Evolutionary conservation across 2,113 vertebrate species (phyloP).

Genomic region (Phrynosoma platyrhinos): DNA sequence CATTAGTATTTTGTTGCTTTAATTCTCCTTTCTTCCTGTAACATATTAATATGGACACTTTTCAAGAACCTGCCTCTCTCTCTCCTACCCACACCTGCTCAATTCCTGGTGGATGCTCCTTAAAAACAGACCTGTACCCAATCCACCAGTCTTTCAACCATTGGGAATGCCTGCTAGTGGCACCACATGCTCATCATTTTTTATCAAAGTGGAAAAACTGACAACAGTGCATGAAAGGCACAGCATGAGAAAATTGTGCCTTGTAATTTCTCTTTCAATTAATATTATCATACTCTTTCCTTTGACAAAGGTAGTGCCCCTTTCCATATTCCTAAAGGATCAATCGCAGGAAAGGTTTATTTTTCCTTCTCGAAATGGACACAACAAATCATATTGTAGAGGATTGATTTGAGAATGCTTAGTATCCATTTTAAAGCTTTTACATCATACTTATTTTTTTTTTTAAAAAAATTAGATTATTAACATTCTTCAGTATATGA

Average conservation of each 20-base stretch:
- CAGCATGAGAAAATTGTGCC: conserved; percentile 74
- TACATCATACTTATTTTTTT: conserved; percentile 7
- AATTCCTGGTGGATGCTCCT: conserved; percentile 33
- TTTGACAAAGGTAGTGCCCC: conserved; percentile 63
- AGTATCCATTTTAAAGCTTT: conserved; percentile 14
- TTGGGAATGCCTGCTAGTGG: conserved; percentile 67
- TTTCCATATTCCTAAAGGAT: conserved; percentile 55
- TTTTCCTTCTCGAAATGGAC: conserved; percentile 54
- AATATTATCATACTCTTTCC: conserved; percentile 70
- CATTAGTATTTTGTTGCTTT: background rate
- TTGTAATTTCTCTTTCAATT: conserved; percentile 67
- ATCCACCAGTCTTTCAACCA: conserved; percentile 43
- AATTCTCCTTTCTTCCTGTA: background rate
- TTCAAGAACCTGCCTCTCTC: conserved; percentile 30
- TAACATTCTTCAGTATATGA: background rate
- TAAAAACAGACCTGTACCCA: conserved; percentile 57
- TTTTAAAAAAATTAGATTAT: background rate
- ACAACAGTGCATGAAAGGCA: conserved; percentile 77
- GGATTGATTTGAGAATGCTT: conserved; percentile 35
- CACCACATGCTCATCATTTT: conserved; percentile 69
- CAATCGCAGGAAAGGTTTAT: conserved; percentile 46
- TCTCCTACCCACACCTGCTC: background rate
- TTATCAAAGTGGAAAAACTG: conserved; percentile 77
- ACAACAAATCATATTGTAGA: conserved; percentile 29
- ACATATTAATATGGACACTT: background rate